Conservation (phyloP, 2,113 vertebrate genomes). For the Lasiurus cinereus region DNA sequence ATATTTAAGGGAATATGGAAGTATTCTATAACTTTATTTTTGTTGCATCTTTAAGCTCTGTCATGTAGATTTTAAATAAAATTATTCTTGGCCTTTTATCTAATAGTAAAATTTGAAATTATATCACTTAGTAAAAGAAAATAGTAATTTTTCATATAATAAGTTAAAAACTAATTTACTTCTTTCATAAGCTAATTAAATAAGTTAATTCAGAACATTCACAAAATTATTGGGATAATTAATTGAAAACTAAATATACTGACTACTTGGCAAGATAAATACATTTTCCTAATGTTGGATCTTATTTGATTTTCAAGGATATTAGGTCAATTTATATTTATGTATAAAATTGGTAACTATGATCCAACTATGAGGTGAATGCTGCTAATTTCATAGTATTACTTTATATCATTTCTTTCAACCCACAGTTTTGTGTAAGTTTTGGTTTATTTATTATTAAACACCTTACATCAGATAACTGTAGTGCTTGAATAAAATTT, state of each 20-base stretch:
- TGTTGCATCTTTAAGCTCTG: not conserved
- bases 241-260: not conserved
- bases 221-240: not conserved
- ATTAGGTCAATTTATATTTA: not conserved
- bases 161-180: constrained; percentile 3
- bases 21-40: not conserved
- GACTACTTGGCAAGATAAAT: not conserved
- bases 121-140: not conserved
- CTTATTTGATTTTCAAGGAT: not conserved
- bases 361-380: not conserved
- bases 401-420: not conserved
- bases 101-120: not conserved
- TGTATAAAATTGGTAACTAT: not conserved
- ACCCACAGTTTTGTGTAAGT: not conserved
- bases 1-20: not conserved
- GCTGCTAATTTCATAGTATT: not conserved
- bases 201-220: not conserved
- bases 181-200: not conserved
- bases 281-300: not conserved
- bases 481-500: not conserved
- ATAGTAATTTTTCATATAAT: not conserved
- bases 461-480: not conserved
- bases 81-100: not conserved
- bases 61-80: not conserved
- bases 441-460: not conserved